Conservation (phyloP, 2,797 vertebrate species). For the Nasua narica region DNA sequence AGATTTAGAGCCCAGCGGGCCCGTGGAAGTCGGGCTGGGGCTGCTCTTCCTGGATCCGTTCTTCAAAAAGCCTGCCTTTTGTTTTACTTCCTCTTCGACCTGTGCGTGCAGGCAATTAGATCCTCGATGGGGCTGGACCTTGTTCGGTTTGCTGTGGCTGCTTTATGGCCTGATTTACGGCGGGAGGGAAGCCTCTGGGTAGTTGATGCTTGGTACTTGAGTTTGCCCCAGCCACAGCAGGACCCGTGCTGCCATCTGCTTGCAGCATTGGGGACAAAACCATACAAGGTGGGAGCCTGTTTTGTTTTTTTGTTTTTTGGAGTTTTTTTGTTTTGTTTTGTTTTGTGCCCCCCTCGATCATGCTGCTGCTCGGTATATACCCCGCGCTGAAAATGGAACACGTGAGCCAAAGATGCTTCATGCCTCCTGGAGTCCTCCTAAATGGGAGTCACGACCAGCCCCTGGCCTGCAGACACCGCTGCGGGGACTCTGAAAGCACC, state of each 20-base stretch:
- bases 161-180: conserved; percentile 14
- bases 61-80: background rate
- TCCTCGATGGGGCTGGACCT: background rate
- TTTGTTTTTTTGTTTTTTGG: too few species aligned
- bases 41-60: background rate
- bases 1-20: background rate
- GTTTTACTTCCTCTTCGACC: background rate
- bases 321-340: too few species aligned
- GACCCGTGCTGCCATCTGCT: conserved; percentile 63
- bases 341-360: background rate
- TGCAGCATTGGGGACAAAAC: background rate
- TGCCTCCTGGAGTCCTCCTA: background rate
- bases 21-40: background rate
- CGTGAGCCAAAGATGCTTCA: background rate
- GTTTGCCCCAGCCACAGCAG: background rate
- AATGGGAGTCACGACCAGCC: background rate
- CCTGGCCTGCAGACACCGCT: background rate
- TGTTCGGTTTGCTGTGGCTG: background rate
- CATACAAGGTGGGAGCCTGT: background rate
- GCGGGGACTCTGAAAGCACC: background rate
- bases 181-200: background rate
- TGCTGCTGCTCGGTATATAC: background rate
- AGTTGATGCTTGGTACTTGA: background rate
- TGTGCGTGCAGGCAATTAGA: background rate
- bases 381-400: background rate